phyloP scores from a whole-genome alignment of 1,140 invertebrate genomes.

The Augochlora pura region DNA sequence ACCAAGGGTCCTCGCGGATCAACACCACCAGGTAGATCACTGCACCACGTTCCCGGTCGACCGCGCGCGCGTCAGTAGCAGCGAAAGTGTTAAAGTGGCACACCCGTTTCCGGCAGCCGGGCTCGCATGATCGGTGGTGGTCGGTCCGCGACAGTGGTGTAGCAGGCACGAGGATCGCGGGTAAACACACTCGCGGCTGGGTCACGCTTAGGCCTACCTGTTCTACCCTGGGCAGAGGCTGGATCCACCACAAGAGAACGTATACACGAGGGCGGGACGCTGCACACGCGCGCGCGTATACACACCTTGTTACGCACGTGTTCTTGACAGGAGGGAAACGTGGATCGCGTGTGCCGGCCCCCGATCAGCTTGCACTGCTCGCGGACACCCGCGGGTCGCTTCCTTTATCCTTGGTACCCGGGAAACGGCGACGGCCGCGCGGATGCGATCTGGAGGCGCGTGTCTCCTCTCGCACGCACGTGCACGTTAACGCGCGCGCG shows the following conservation, averaged over 20 bases:
- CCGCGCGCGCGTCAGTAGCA: neutral
- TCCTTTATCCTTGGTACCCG: conserved; percentile 13
- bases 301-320: conserved; percentile 58
- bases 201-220: conserved; percentile 5
- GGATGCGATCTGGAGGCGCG: too few relatives aligned
- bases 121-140: too few relatives aligned
- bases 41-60: neutral
- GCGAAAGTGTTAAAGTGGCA: conserved; percentile 52
- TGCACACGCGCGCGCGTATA: conserved; percentile 52
- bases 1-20: too few relatives aligned
- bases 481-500: too few relatives aligned
- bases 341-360: neutral
- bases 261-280: neutral
- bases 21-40: too few relatives aligned
- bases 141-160: too few relatives aligned
- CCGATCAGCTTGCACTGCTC: conserved; percentile 8
- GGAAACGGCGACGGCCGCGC: too few relatives aligned
- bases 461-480: neutral
- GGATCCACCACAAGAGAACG: conserved; percentile 3
- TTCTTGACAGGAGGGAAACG: conserved; percentile 40
- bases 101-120: conserved; percentile 18
- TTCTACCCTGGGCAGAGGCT: neutral
- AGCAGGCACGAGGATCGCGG: too few relatives aligned
- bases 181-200: neutral
- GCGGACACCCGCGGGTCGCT: conserved; percentile 25